Base-by-base conservation (phyloP, 2,113 vertebrate genomes). In the Anser cygnoides region DNA sequence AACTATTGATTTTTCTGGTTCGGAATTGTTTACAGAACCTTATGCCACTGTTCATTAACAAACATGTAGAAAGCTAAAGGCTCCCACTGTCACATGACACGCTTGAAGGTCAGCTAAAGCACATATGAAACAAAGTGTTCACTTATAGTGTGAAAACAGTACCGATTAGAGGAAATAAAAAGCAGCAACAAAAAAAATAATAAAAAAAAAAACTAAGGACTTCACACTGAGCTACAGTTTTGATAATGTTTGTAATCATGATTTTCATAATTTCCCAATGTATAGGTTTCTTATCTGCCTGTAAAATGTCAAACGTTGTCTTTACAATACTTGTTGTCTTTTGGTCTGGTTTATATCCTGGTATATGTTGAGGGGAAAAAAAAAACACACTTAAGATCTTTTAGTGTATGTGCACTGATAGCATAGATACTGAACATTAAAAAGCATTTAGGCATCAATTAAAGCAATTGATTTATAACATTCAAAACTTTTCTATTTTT, bases 1-100 rank as follows among this genome's bases (percentile, higher is more conserved):
- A 96, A 65, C 74, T 96, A 29, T 90, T 95, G 96, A 87, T 97
- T 97, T 95, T 91, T 86, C 66, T 71, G 68, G 50, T 57, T 63
- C 90, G 91, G 74, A 87, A n/a, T 70, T 95, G 63, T 97, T 98
- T 97, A 67, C 79, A 80, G 46, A 87, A 90, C 65, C 29, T 90
- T 81, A 35, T 61, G 50, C 55, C 58, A 14, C 37, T 86, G 58
- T 87, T 87, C 43, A 23, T 89, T 91, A 82, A 63, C 67, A 90
- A 86, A 95, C 71, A 90, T 3, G 28, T 39, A 61, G 81, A 67
- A 82, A 73, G 58, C 49, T 86, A 67, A 54, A 87, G 37, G 39
- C 59, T 74, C 44, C 44, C 18, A 4, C 22, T 46, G 23, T 87
- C 68, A 57, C 5, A 0, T 84, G 68, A 50, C 14, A 8, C n/a